Evolutionary conservation across 2,113 vertebrate species (phyloP), one percentile per base, ranked within the genome.

Genomic region (Seriola aureovittata): DNA sequence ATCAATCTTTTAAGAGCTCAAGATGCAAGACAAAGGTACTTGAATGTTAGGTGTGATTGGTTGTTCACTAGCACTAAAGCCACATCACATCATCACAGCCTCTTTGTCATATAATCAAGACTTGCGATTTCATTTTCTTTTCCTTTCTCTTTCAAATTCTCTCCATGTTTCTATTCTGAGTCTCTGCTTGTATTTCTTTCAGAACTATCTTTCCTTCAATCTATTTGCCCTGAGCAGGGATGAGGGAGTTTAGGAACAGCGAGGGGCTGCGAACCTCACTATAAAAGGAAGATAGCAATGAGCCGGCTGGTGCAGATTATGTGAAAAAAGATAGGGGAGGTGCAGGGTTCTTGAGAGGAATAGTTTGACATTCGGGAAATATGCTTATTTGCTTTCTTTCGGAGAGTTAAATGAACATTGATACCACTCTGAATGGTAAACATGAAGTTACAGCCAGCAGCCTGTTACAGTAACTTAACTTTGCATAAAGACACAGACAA

Each of bases 211-310:
- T 19, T 50, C 14, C 40, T 66, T 38, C 42, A 11, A 36, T 79
- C 64, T 44, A 4, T 83, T 82, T 29, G 50, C 58, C 70, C 75
- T 29, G 50, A 78, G 87, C 48, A 25, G 63, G 38, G 59, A 67
- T 80, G 65, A 87, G 71, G 29, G 52, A 72, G 58, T 75, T 64
- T 9, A 50, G 72, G 72, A 85, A 69, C 60, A 50, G 48, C 1
- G n/a, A 44, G 19, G 74, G 2, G 23, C 83, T 79, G 75, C 46
- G 42, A 80, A 88, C 77, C 79, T 88, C 88, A 60, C 91, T 93
- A 92, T 93, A 93, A 92, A 93, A 90, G 91, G 93, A 90, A 88
- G 72, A 60, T 55, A 63, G 81, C 62, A 77, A 40, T 38, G 58
- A 64, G 57, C 16, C 23, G n/a, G 75, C 67, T 58, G 74, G 46